A percentile compares a stretch with the other conserved stretches of the same genome.
phyloP scores from a whole-genome alignment of 2,888 invertebrate species.

The Cheilosia impressa region DNA sequence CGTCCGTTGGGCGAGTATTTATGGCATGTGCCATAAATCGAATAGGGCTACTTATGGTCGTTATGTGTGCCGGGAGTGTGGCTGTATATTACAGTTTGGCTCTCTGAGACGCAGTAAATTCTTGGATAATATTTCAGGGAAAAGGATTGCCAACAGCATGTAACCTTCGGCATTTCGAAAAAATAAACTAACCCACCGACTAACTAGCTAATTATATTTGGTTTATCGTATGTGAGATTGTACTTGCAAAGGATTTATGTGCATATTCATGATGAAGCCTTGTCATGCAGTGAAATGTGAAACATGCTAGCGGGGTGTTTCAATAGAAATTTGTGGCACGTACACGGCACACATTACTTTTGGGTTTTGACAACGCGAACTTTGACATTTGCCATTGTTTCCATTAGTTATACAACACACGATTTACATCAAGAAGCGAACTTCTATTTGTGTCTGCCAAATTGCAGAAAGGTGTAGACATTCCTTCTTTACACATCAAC shows the following conservation, averaged over 20 bases:
- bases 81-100: not conserved
- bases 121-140: conserved; percentile 8
- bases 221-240: not conserved
- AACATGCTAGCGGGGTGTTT: not conserved
- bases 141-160: conserved; percentile 5
- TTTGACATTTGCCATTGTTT: not conserved
- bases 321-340: not conserved
- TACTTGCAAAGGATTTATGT: not conserved
- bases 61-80: conserved; percentile 1
- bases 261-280: conserved; percentile 8
- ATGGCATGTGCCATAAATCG: conserved; percentile 21
- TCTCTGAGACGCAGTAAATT: not conserved
- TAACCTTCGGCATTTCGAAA: not conserved
- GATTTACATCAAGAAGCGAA: too few relatives aligned
- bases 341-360: not conserved
- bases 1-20: not conserved
- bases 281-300: not conserved
- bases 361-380: not conserved
- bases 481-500: too few relatives aligned
- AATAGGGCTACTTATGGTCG: conserved; percentile 16
- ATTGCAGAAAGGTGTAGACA: too few relatives aligned
- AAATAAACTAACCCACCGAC: not conserved
- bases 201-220: conserved; percentile 21
- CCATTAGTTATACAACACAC: too few relatives aligned
- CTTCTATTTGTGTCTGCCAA: too few relatives aligned